These are phyloP conservation scores for Papilio glaucus DNA, from an alignment of 1,140 invertebrate species.

Conservation along the genomic window DNA sequence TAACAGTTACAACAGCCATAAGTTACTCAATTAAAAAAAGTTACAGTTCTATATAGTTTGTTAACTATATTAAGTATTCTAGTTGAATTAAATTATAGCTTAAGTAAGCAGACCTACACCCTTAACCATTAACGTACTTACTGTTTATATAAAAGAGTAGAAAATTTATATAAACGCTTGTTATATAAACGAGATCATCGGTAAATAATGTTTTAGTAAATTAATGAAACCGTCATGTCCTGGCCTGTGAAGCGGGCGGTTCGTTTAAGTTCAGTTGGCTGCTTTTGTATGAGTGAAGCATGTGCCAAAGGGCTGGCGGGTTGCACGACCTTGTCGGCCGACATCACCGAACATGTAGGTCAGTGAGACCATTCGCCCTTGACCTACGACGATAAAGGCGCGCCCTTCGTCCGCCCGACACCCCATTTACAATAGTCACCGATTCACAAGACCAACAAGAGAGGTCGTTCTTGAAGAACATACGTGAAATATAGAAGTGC, in stretches of 20 bases:
- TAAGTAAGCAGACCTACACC: neutral
- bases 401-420: conserved; percentile 57
- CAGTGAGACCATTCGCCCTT: conserved; percentile 69
- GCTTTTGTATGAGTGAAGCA: conserved; percentile 40
- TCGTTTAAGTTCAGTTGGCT: conserved; percentile 44
- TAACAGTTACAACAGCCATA: no score
- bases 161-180: neutral
- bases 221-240: neutral
- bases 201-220: neutral
- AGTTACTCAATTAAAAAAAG: no score
- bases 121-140: conserved; percentile 5
- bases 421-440: conserved; percentile 33
- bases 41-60: no score
- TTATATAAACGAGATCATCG: neutral
- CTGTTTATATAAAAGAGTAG: neutral
- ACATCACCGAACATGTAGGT: conserved; percentile 71
- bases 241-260: conserved; percentile 7
- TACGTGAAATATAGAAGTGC: neutral
- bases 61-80: neutral
- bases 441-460: conserved; percentile 8
- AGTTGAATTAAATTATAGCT: neutral
- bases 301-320: conserved; percentile 45
- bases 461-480: conserved; percentile 11
- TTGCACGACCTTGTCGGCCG: conserved; percentile 56
- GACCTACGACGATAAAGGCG: conserved; percentile 65